These are phyloP conservation scores for Acrocephalus arundinaceus DNA, from an alignment of 2,113 vertebrate species.

Conservation along the genomic window DNA sequence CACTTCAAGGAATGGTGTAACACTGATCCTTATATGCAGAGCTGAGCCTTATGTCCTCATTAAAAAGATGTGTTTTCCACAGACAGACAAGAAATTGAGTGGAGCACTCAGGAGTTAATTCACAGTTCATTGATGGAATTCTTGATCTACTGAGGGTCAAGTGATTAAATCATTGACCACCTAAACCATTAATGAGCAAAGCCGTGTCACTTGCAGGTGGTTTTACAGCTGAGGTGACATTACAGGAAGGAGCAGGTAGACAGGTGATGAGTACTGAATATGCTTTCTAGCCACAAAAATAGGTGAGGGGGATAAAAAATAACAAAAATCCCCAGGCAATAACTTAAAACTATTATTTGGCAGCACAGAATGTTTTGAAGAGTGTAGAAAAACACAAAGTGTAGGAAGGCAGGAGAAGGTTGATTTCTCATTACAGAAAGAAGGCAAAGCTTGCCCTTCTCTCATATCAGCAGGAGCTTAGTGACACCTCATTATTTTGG, in stretches of 20 bases:
- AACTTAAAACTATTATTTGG: conserved; percentile 18
- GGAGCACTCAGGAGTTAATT: neutral
- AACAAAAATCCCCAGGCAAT: neutral
- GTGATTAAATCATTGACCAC: conserved; percentile 53
- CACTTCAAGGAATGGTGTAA: neutral
- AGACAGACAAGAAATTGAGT: neutral
- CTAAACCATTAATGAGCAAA: conserved; percentile 24
- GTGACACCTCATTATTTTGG: conserved; percentile 55
- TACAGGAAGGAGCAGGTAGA: neutral
- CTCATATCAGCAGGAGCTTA: neutral
- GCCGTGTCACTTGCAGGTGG: neutral
- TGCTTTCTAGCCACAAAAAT: neutral
- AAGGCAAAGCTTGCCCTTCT: conserved; percentile 23
- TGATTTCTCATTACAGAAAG: conserved; percentile 13
- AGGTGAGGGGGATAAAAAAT: neutral
- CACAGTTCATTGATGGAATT: conserved; percentile 10
- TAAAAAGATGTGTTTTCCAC: neutral
- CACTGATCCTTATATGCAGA: neutral
- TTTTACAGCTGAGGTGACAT: conserved; percentile 19
- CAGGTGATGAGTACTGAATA: neutral
- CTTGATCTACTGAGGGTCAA: conserved; percentile 23
- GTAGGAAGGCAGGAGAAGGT: neutral
- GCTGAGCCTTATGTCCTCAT: neutral
- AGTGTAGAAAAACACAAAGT: neutral
- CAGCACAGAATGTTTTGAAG: neutral